phyloP scores from a whole-genome alignment of 2,797 vertebrate species.

The Rhincodon typus region DNA sequence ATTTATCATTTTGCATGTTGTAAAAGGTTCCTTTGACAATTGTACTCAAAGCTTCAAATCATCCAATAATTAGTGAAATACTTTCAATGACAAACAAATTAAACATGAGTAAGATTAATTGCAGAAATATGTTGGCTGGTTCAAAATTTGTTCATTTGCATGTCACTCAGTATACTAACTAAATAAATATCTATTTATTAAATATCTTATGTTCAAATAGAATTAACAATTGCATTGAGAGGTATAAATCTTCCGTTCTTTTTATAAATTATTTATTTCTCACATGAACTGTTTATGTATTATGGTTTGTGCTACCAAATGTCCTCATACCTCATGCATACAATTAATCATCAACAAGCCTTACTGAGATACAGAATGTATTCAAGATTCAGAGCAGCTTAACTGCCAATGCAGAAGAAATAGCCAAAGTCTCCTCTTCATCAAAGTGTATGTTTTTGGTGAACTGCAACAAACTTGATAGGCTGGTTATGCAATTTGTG shows the following conservation, averaged over 20 bases:
- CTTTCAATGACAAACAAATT: conserved; percentile 7
- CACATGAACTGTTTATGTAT: not conserved
- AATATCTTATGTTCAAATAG: not conserved
- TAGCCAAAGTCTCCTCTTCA: not conserved
- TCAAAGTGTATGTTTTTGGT: not conserved
- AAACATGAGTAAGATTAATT: conserved; percentile 3
- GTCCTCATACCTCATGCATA: not conserved
- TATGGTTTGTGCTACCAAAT: not conserved
- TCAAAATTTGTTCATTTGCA: not conserved
- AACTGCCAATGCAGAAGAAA: not conserved
- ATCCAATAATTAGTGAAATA: conserved; percentile 3
- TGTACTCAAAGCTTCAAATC: conserved; percentile 10
- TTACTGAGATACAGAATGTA: not conserved
- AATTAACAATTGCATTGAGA: not conserved
- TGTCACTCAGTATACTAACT: not conserved
- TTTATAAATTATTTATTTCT: conserved; percentile 2
- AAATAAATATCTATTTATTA: not conserved
- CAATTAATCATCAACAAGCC: not conserved
- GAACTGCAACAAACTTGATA: not conserved
- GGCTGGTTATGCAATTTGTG: not conserved
- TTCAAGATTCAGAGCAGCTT: not conserved
- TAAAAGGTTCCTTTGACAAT: conserved; percentile 32
- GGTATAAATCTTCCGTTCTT: not conserved
- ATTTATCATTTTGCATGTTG: conserved; percentile 24
- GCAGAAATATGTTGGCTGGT: not conserved